Base-by-base conservation (phyloP, 1,140 invertebrate species). In the Drosophila micromelanica region DNA sequence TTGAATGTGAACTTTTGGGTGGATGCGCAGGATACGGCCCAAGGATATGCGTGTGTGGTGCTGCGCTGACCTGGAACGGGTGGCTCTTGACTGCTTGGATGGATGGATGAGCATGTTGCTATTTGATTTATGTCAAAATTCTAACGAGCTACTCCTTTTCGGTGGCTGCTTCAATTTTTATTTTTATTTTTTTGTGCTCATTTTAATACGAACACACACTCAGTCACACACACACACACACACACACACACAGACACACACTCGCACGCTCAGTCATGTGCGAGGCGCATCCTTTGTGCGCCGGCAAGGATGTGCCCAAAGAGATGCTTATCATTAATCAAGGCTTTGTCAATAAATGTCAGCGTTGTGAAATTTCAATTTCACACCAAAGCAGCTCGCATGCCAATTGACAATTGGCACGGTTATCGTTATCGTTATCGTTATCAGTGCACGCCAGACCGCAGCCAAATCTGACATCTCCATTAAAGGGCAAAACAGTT, bases 61-160 rank as follows among this genome's bases (percentile, higher is more conserved):
- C 3, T 23, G 20, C 1, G 20, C 20, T 23, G 20, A 23, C 20
- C 20, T 23, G 20, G 23, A 49, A 17, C 13, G 17, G 37, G 15
- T 68, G 46, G 11, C 27, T 27, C 27, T 27, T 27, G 27, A 27
- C 27, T 27, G 27, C 27, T 6, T 71, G 60, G 60, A 23, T 60
- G 57, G 43, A 82, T 74, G 84, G 84, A 79, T 89, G 84, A 89
- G 84, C 82, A 89, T 74, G 74, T 84, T 79, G 80, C 80, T 81
- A 91, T 91, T 91, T 91, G 90, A 91, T 91, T 91, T 91, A 91
- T 90, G 90, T 91, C 90, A 91, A 76, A 89, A 89, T 80, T 89
- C 80, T 90, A 91, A 91, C 90, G 90, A 90, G 82, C 78, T 78
- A 73, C 76, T 75, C 75, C 69, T 72, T 78, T 62, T 35, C 49